Conservation (phyloP, 1,140 invertebrate species). For the Diprion similis region DNA sequence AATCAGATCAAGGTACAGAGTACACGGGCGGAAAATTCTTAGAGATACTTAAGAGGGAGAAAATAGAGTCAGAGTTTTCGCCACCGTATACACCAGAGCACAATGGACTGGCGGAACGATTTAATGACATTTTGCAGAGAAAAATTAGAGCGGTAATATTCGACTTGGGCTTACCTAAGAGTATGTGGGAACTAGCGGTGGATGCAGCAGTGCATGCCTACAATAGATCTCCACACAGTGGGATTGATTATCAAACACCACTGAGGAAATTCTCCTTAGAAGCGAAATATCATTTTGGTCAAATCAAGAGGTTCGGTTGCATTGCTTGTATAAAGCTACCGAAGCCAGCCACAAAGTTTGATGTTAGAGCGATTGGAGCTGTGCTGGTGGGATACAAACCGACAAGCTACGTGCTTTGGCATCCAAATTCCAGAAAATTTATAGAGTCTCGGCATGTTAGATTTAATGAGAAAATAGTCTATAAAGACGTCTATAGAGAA, state of each 20-base stretch:
- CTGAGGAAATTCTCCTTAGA: constrained; percentile 20
- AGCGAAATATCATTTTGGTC: constrained; percentile 18
- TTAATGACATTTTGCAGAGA: constrained; percentile 47
- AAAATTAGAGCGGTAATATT: constrained; percentile 44
- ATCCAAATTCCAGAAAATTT: constrained; percentile 30
- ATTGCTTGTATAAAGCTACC: constrained; percentile 28
- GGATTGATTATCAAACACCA: constrained; percentile 26
- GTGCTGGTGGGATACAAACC: constrained; percentile 30
- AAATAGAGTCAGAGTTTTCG: constrained; percentile 28
- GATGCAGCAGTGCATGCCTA: constrained; percentile 42
- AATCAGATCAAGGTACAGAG: constrained; percentile 28
- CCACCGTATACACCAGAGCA: constrained; percentile 37
- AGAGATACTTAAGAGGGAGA: constrained; percentile 28
- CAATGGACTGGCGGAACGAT: constrained; percentile 48
- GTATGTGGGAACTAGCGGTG: constrained; percentile 50
- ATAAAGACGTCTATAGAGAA: constrained; percentile 27
- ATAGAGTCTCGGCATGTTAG: constrained; percentile 33
- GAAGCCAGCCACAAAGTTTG: constrained; percentile 31
- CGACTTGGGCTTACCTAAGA: constrained; percentile 40
- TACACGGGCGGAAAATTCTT: constrained; percentile 28
- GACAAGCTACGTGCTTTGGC: constrained; percentile 33
- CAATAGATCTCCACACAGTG: constrained; percentile 39
- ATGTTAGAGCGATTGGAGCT: constrained; percentile 24
- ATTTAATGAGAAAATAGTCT: constrained; percentile 36
- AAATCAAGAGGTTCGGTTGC: constrained; percentile 32